Base-by-base conservation (phyloP, 2,797 vertebrate species). In the Helostoma temminkii region DNA sequence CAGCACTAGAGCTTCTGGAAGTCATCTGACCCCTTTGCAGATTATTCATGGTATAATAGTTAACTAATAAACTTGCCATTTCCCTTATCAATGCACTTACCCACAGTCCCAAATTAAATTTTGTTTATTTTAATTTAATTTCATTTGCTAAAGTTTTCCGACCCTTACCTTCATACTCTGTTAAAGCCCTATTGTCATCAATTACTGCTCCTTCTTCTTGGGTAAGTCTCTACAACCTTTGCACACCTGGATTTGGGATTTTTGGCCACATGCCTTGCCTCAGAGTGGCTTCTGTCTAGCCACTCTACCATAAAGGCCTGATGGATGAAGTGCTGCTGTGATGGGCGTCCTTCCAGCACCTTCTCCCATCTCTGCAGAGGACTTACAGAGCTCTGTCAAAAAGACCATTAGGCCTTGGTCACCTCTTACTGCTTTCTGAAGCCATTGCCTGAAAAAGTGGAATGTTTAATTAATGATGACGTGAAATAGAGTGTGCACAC, bases 401-500 rank as follows among this genome's bases (percentile, higher is more conserved):
- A 4, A 5, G 12, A 16, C 37, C n/a, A 11, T 9, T 10, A n/a
- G 18, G 41, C 19, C 41, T 19, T 9, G n/a, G 41, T 19, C 41
- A 9, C 18, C 41, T 7, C 37, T 15, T 15, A 16, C 4, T 41
- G 39, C 41, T 19, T n/a, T 42, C 18, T 41, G 16, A 42, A 42
- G 41, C 41, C 18, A 42, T n/a, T 10, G 41, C 5, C 12, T 16
- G 36, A 37, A 16, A 34, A 42, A 9, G 11, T 28, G 28, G 39
- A 62, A 58, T 16, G 1, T 34, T 9, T 24, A 36, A 56, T 42
- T 57, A 22, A 43, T 42, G 16, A 37, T 12, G 16, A 70, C 9
- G 32, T 62, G n/a, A 58, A 46, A 70, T 11, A 22, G 19, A 66
- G 21, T 59, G 15, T 47, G 42, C 4, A n/a, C 19, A 37, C 21